Evolutionary conservation across 2,888 invertebrate species (phyloP), one percentile per base, ranked within the genome.

Genomic region (Scrobipalpa costella): DNA sequence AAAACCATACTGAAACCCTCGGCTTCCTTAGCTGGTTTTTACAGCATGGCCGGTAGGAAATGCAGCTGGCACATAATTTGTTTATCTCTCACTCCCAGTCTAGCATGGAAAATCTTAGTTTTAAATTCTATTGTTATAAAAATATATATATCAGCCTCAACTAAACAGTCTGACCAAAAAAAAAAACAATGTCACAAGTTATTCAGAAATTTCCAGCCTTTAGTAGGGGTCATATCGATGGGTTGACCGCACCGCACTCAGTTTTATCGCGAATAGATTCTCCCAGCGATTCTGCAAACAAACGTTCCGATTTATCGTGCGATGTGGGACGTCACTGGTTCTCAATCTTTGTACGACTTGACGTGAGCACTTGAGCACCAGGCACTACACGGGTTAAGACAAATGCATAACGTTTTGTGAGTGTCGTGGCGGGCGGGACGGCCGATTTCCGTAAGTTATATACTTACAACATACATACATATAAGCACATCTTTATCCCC

Each of bases 261-360:
- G 34, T 50, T 50, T 55, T 55, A 55, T 50, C 61, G 36, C 34
- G 61, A 50, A 72, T 71, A 71, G 73, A 76, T 74, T 75, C 73
- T 71, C 73, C 58, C 68, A 52, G 72, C 71, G 71, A 73, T 71
- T 71, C 71, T 64, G 70, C 69, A 71, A 72, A 74, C 72, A 74
- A 72, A 70, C 71, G 68, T 57, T 44, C 49, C 27, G 58, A 70
- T 72, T 69, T 69, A 71, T 68, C 69, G 71, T 13, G 7, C 47
- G 55, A 63, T 63, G 63, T 58, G 63, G 63, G 63, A 34, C 55
- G 33, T 15, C 55, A 55, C n/a, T n/a, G 15, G 34, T 33, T 27
- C 55, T 55, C 55, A 55, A 55, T 34, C 55, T 55, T 55, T 40
- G 21, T 55, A 36, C 61, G 52, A 61, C 52, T 50, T 34, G 15